Percentiles rank a stretch among this genome's conserved stretches.
These are phyloP conservation scores for Rugalucina vietnamica DNA, from an alignment of 2,888 invertebrate genomes.

Conservation along the genomic window DNA sequence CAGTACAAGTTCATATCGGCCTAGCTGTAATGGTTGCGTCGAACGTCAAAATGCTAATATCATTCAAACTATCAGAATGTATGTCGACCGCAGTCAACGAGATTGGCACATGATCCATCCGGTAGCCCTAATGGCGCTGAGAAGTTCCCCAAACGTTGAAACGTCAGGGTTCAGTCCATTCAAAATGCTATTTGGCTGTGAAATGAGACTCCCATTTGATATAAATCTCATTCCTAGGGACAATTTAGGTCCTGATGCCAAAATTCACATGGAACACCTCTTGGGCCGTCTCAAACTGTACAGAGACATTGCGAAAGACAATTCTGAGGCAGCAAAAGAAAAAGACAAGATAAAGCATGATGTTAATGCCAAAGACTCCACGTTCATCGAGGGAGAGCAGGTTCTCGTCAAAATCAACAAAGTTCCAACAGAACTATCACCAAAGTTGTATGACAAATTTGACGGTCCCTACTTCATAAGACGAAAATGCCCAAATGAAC, in stretches of 20 bases:
- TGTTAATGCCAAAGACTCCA: slow-evolving; percentile 14
- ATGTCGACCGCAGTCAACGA: slow-evolving; percentile 23
- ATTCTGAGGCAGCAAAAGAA: slow-evolving; percentile 7
- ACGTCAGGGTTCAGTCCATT: slow-evolving; percentile 16
- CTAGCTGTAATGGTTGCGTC: slow-evolving; percentile 22
- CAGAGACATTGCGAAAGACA: slow-evolving; percentile 20
- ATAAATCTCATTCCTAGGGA: slow-evolving; percentile 39
- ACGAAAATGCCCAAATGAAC: slow-evolving; percentile 42
- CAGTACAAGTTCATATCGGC: slow-evolving; percentile 31
- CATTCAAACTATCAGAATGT: slow-evolving; percentile 20
- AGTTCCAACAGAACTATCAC: slow-evolving; percentile 24
- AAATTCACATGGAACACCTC: slow-evolving; percentile 12
- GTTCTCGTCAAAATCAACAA: slow-evolving; percentile 25
- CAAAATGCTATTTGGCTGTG: slow-evolving; percentile 30
- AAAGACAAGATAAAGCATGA: slow-evolving; percentile 28
- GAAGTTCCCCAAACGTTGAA: slow-evolving; percentile 6
- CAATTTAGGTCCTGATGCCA: slow-evolving; percentile 6
- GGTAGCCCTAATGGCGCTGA: background rate
- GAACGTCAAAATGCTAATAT: slow-evolving; percentile 35
- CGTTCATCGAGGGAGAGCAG: slow-evolving; percentile 20
- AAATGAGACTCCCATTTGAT: slow-evolving; percentile 51
- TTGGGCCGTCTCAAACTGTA: slow-evolving; percentile 12
- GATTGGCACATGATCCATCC: slow-evolving; percentile 28
- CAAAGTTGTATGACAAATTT: slow-evolving; percentile 35
- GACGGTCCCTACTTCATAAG: slow-evolving; percentile 43